These are phyloP conservation scores for Apus apus DNA, from an alignment of 2,113 vertebrate genomes.

Conservation along the genomic window DNA sequence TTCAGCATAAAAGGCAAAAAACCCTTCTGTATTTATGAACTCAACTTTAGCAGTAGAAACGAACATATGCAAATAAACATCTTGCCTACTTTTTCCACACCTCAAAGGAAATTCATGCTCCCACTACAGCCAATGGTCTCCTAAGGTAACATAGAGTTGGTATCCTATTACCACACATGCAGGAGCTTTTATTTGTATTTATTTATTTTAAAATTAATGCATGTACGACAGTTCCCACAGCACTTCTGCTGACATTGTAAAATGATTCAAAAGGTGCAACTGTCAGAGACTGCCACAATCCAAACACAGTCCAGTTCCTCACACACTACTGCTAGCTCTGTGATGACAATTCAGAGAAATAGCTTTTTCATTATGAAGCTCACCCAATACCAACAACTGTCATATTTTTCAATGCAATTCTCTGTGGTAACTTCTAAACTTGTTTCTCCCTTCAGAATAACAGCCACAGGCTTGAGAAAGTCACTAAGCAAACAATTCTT, in stretches of 20 bases:
- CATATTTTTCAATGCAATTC: background rate
- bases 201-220: background rate
- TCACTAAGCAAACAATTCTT: background rate
- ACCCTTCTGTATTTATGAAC: background rate
- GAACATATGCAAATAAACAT: background rate
- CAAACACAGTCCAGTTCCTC: background rate
- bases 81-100: background rate
- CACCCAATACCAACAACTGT: background rate
- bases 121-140: background rate
- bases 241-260: background rate
- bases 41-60: background rate
- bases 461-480: background rate
- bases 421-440: background rate
- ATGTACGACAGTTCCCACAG: background rate
- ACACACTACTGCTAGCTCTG: background rate
- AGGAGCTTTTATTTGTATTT: background rate
- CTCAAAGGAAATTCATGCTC: background rate
- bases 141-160: background rate
- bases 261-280: background rate
- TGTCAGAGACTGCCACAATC: background rate
- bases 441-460: background rate
- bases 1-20: background rate
- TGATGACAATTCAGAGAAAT: background rate
- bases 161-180: rapidly evolving
- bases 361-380: background rate